Conservation (phyloP, 1,140 invertebrate species). For the Camponotus vicinus region DNA sequence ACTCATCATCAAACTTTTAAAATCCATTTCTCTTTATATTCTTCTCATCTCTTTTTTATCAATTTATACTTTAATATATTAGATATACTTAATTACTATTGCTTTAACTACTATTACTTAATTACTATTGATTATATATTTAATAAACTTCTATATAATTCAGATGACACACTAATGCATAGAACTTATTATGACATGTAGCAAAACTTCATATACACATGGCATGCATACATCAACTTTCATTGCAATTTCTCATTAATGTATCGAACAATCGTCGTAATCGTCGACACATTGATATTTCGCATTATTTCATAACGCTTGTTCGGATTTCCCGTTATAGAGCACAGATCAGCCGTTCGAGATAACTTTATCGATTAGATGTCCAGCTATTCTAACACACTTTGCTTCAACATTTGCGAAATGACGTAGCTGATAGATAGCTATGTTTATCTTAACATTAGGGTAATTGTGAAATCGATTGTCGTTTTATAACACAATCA, state of each 20-base stretch:
- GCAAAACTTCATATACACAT: conserved; percentile 23
- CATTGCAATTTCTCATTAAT: conserved; percentile 44
- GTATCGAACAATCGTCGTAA: conserved; percentile 1
- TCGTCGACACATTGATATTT: conserved; percentile 39
- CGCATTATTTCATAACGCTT: conserved; percentile 28
- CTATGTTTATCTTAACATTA: conserved; percentile 44
- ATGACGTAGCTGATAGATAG: conserved; percentile 51
- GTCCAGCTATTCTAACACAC: conserved; percentile 9
- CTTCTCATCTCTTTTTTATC: background rate
- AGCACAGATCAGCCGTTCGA: conserved; percentile 41
- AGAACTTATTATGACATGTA: background rate
- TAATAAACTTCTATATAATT: conserved; percentile 26
- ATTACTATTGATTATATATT: background rate
- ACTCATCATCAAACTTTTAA: conserved; percentile 25
- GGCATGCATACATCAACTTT: conserved; percentile 17
- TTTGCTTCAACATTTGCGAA: conserved; percentile 17
- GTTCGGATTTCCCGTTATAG: conserved; percentile 28
- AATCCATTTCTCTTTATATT: background rate
- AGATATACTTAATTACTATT: conserved; percentile 10
- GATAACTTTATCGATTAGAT: conserved; percentile 54
- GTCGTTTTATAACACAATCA: background rate
- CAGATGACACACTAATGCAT: background rate
- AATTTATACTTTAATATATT: background rate
- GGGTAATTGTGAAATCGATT: conserved; percentile 50
- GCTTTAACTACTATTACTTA: too few relatives aligned